Evolutionary conservation across 2,113 vertebrate genomes (phyloP), one percentile per base, ranked within the genome.

Genomic region (Callospermophilus lateralis): DNA sequence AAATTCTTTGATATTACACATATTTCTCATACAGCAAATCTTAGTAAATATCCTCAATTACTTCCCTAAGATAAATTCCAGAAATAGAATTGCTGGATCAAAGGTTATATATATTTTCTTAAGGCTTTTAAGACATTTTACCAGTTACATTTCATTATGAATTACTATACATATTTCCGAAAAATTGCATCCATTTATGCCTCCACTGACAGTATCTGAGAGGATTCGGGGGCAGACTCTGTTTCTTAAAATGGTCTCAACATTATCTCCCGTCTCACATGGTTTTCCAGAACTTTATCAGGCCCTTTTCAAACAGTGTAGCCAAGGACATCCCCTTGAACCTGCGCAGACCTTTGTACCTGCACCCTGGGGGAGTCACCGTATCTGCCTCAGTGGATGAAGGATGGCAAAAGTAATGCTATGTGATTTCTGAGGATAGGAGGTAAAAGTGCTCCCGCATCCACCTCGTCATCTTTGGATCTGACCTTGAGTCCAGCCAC

Each of bases 1-100:
- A 51, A 51, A 51, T 90, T 90, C 94, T 96, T 93, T 87, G 70
- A 73, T 87, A 87, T 58, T 78, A 84, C 94, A 95, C 86, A 93
- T 94, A 95, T 90, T 86, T 45, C 87, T 95, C 39, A 76, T 83
- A 9, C 61, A 90, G 45, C n/a, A 84, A 68, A 79, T 80, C 74
- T 96, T 72, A 92, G 73, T 92, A 95, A 81, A 58, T 85, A 58
- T 22, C 32, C 34, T 70, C 48, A 91, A 51, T 96, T 89, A 79
- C 17, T 90, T 93, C 65, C 39, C 77, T 68, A 80, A 72, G 58
- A 93, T 67, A 94, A 87, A 84, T 87, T 90, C 86, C 58, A 84
- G 78, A 94, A 96, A 74, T 26, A 88, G 72, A 94, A 93, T 76
- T 65, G 15, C 20, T 67, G 77, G 92, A 70, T 94, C 96, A 96